These are phyloP conservation scores for Cryptoleucopteryx plumbea DNA, from an alignment of 2,113 vertebrate genomes.

Conservation along the genomic window DNA sequence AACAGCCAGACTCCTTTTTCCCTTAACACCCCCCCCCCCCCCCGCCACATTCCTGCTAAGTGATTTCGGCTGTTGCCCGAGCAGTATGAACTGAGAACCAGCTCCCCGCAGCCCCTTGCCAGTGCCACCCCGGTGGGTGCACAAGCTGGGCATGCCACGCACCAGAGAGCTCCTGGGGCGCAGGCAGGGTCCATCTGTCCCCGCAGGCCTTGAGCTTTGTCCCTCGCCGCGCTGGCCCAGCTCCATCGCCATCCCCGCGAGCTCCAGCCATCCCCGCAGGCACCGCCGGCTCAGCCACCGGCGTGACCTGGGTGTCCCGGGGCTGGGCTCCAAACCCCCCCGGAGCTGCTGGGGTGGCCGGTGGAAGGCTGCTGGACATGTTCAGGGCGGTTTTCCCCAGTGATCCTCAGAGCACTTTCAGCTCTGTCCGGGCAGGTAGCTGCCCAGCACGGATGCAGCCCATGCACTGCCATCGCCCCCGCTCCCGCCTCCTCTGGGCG, in stretches of 20 bases:
- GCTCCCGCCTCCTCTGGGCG: not conserved
- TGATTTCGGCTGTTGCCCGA: not conserved
- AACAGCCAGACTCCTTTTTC: not conserved
- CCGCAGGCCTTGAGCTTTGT: not conserved
- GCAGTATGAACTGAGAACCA: not conserved
- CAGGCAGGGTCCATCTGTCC: not conserved
- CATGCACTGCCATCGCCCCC: fast-evolving
- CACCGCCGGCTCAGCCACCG: not conserved
- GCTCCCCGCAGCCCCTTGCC: not conserved
- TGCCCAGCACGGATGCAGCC: not conserved
- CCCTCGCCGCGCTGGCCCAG: not conserved
- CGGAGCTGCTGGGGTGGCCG: fast-evolving
- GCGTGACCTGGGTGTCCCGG: fast-evolving
- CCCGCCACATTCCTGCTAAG: not conserved
- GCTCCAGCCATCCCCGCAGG: fast-evolving
- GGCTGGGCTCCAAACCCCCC: not conserved
- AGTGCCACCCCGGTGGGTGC: not conserved
- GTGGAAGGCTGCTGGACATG: not conserved
- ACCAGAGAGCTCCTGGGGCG: not conserved
- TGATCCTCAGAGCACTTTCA: not conserved
- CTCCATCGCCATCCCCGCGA: fast-evolving
- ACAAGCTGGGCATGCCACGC: fast-evolving
- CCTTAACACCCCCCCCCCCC: not conserved
- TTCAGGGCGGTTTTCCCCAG: not conserved
- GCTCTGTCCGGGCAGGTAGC: not conserved